Percentiles rank a stretch among this genome's conserved stretches.
These are phyloP conservation scores for Austrofundulus limnaeus DNA, from an alignment of 2,113 vertebrate species.

Conservation along the genomic window DNA sequence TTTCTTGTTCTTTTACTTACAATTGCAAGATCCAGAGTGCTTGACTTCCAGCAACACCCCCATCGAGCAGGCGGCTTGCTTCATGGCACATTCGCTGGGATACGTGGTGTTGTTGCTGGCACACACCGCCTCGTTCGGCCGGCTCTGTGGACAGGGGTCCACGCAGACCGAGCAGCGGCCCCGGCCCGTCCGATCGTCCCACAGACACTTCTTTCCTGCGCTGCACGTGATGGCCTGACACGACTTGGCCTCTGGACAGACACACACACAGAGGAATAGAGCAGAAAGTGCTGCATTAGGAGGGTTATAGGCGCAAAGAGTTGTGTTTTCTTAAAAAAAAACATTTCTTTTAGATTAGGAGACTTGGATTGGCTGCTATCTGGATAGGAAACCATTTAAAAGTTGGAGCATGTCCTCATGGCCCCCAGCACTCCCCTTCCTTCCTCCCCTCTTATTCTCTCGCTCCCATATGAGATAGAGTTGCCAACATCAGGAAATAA, in stretches of 20 bases:
- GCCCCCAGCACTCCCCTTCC: constrained; percentile 64
- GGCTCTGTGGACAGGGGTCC: constrained; percentile 89
- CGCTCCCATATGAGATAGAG: constrained; percentile 65
- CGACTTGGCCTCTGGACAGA: constrained; percentile 91
- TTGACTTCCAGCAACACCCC: constrained; percentile 95
- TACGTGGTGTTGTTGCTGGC: constrained; percentile 98
- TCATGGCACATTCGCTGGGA: constrained; percentile 96
- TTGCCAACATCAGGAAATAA: constrained; percentile 82
- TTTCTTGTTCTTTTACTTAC: constrained; percentile 89
- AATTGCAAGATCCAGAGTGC: constrained; percentile 98
- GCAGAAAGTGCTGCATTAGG: constrained; percentile 29
- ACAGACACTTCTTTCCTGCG: constrained; percentile 92
- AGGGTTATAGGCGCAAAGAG: not conserved
- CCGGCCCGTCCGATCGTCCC: constrained; percentile 92
- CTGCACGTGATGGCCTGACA: constrained; percentile 97
- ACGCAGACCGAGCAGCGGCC: constrained; percentile 91
- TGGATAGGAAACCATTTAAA: constrained; percentile 57
- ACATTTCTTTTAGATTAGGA: constrained; percentile 24
- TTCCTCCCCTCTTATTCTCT: constrained; percentile 38
- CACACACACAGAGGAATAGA: constrained; percentile 22
- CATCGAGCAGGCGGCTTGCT: constrained; percentile 92
- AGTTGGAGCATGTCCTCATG: constrained; percentile 54
- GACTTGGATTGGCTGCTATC: constrained; percentile 35
- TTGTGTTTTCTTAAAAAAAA: constrained; percentile 35
- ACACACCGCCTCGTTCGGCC: constrained; percentile 93